A percentile compares a stretch with the other conserved stretches of the same genome.
These are phyloP conservation scores for Monochamus saltuarius DNA, from an alignment of 1,140 invertebrate species.

Conservation along the genomic window DNA sequence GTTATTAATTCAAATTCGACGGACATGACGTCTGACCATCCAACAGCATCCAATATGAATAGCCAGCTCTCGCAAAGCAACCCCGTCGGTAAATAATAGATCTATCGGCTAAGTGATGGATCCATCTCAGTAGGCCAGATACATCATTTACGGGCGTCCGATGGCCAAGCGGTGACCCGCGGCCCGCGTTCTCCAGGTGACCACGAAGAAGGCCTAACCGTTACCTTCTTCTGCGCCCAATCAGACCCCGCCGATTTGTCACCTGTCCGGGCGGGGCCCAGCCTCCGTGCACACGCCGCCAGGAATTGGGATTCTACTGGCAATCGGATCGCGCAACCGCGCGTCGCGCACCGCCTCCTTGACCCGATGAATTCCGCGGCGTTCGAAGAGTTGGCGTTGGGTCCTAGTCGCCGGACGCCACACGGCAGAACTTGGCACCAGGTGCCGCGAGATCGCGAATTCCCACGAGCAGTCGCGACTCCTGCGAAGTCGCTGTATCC, in stretches of 20 bases:
- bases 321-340: slow-evolving; percentile 44
- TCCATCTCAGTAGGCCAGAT: slow-evolving; percentile 37
- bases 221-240: slow-evolving; percentile 41
- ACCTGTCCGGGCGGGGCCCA: slow-evolving; percentile 44
- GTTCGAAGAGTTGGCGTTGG: slow-evolving; percentile 33
- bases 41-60: background rate
- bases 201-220: slow-evolving; percentile 37
- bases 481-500: slow-evolving; percentile 10
- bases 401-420: slow-evolving; percentile 30
- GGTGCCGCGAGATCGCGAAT: slow-evolving; percentile 30
- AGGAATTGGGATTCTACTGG: slow-evolving; percentile 41
- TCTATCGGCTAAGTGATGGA: slow-evolving; percentile 38
- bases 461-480: slow-evolving; percentile 23
- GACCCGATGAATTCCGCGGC: slow-evolving; percentile 39
- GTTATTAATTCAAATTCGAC: no score
- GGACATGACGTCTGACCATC: no score
- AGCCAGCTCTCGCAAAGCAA: no score
- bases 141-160: slow-evolving; percentile 46
- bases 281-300: slow-evolving; percentile 37
- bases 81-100: slow-evolving; percentile 10
- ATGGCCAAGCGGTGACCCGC: slow-evolving; percentile 27
- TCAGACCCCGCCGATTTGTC: slow-evolving; percentile 48
- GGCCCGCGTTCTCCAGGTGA: slow-evolving; percentile 32
- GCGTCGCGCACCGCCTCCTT: slow-evolving; percentile 19
- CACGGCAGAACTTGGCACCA: slow-evolving; percentile 30